These are phyloP conservation scores for Neodiprion virginianus DNA, from an alignment of 1,140 invertebrate species.

Conservation along the genomic window DNA sequence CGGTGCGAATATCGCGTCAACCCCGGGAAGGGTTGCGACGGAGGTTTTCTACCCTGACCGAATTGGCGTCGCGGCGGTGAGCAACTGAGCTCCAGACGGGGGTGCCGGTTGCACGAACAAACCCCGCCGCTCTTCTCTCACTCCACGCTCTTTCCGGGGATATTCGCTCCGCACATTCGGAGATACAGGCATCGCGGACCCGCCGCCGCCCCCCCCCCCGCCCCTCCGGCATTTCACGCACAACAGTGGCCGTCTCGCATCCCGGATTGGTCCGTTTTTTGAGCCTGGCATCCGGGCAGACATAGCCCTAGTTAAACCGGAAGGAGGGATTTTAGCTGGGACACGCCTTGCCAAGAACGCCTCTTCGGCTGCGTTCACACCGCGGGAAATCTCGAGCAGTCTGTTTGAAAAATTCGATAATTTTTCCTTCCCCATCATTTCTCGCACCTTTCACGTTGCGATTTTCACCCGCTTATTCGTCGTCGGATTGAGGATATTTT, in stretches of 20 bases:
- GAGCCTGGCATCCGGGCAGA: conserved; percentile 52
- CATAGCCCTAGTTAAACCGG: conserved; percentile 60
- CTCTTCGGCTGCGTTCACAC: conserved; percentile 49
- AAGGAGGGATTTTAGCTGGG: conserved; percentile 48
- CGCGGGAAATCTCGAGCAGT: neutral
- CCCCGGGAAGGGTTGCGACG: neutral
- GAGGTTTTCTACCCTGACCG: conserved; percentile 42
- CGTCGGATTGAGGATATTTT: too few species aligned
- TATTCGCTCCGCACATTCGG: conserved; percentile 23
- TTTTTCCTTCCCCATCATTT: too few species aligned
- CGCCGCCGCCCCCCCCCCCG: neutral
- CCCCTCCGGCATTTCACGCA: conserved; percentile 45
- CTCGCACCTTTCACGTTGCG: too few species aligned
- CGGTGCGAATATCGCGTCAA: neutral
- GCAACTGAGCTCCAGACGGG: conserved; percentile 56
- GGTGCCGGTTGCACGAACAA: conserved; percentile 34
- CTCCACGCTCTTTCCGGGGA: conserved; percentile 26
- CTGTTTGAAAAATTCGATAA: neutral
- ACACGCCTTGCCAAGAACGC: conserved; percentile 53
- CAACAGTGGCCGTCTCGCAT: conserved; percentile 61
- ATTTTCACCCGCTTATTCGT: too few species aligned
- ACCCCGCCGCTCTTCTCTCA: conserved; percentile 34
- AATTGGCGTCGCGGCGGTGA: conserved; percentile 59
- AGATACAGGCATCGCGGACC: neutral
- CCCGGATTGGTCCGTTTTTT: conserved; percentile 63